Evolutionary conservation across 2,113 vertebrate species (phyloP).

Genomic region (Pan troglodytes): DNA sequence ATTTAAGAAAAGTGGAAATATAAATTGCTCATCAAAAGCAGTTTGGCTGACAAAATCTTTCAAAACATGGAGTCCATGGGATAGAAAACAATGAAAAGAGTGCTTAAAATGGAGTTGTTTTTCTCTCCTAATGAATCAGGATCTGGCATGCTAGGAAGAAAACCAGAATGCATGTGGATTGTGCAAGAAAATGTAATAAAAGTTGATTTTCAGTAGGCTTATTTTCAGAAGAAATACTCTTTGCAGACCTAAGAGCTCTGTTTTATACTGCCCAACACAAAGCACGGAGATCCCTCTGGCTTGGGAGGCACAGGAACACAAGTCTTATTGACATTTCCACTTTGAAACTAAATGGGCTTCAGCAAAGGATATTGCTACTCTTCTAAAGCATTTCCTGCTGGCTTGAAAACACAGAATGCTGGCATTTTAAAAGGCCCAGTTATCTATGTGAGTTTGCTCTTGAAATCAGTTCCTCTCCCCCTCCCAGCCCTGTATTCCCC

Average conservation of each 20-base stretch:
- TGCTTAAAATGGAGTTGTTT: background rate
- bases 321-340: slow-evolving; percentile 36
- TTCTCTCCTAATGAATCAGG: slow-evolving; percentile 28
- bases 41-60: slow-evolving; percentile 1
- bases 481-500: background rate
- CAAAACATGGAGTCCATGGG: background rate
- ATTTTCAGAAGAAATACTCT: slow-evolving; percentile 24
- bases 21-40: background rate
- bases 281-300: background rate
- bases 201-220: slow-evolving; percentile 43
- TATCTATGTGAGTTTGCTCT: background rate
- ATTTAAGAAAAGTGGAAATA: background rate
- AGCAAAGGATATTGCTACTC: slow-evolving; percentile 27
- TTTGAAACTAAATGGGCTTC: background rate
- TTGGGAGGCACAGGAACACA: background rate
- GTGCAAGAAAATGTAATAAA: background rate
- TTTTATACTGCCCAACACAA: background rate
- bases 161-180: background rate
- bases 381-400: slow-evolving; percentile 47
- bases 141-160: background rate
- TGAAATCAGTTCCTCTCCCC: background rate
- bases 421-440: background rate
- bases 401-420: slow-evolving; percentile 9
- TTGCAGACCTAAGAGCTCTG: background rate
- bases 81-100: background rate